These are phyloP conservation scores for Poeciliopsis prolifica DNA, from an alignment of 2,113 vertebrate genomes.

Conservation along the genomic window DNA sequence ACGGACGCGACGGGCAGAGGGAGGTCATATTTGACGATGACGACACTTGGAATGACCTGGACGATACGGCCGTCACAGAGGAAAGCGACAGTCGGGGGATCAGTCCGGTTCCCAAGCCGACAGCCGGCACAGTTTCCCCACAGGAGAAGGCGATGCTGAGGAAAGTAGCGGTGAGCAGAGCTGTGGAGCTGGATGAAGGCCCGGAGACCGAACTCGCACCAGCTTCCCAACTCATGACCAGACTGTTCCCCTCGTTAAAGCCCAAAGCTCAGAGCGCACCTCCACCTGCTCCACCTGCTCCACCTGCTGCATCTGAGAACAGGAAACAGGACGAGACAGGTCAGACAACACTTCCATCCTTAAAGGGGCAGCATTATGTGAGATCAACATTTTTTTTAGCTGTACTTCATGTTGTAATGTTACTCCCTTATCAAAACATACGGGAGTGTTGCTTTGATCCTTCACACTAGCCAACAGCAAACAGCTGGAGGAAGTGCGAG, in stretches of 20 bases:
- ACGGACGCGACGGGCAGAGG: slow-evolving; percentile 45
- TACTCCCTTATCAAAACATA: too few species aligned
- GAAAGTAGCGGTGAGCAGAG: slow-evolving; percentile 84
- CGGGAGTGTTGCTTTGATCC: too few species aligned
- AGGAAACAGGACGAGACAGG: slow-evolving; percentile 75
- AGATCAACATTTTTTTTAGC: too few species aligned
- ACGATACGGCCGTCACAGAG: slow-evolving; percentile 68
- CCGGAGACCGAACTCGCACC: slow-evolving; percentile 54
- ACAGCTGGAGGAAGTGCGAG: too few species aligned
- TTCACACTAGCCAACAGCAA: too few species aligned
- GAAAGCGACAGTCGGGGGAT: not conserved
- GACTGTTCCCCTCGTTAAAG: slow-evolving; percentile 90
- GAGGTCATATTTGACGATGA: slow-evolving; percentile 91
- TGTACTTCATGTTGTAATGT: too few species aligned
- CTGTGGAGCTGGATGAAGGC: slow-evolving; percentile 52
- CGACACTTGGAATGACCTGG: slow-evolving; percentile 91
- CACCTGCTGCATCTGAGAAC: slow-evolving; percentile 59
- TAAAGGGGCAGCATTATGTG: too few species aligned
- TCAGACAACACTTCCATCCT: slow-evolving; percentile 58
- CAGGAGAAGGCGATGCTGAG: slow-evolving; percentile 80
- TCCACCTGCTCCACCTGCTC: slow-evolving; percentile 37
- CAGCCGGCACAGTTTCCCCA: slow-evolving; percentile 43
- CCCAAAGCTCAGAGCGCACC: slow-evolving; percentile 76
- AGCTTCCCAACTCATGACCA: slow-evolving; percentile 86
- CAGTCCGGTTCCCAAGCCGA: slow-evolving; percentile 27